These are phyloP conservation scores for Spinus pinus DNA, from an alignment of 2,797 vertebrate genomes.

Conservation along the genomic window DNA sequence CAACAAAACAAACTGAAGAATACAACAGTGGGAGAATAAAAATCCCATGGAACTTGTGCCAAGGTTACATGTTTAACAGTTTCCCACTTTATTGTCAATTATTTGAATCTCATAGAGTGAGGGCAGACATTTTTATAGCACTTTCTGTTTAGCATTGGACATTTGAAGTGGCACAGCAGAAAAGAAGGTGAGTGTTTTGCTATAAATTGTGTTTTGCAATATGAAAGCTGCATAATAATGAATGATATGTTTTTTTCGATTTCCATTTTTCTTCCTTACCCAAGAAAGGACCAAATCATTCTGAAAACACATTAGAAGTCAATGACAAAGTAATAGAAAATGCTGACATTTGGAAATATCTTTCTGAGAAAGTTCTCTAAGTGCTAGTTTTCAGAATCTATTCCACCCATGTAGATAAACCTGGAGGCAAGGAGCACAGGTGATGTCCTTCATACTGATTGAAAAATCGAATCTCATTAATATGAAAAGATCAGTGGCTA, in stretches of 20 bases:
- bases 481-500: not conserved
- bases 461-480: conserved; percentile 51
- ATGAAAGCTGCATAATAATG: conserved; percentile 75
- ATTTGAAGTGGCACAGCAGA: conserved; percentile 70
- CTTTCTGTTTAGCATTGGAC: conserved; percentile 72
- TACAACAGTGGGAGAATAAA: conserved; percentile 64
- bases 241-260: conserved; percentile 51
- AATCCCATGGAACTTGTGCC: conserved; percentile 61
- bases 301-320: conserved; percentile 70
- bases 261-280: conserved; percentile 74
- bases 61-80: conserved; percentile 75
- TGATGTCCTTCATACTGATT: conserved; percentile 39
- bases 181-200: conserved; percentile 61
- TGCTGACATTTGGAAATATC: conserved; percentile 68
- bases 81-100: conserved; percentile 76
- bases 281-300: conserved; percentile 70
- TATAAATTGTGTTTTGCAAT: conserved; percentile 77
- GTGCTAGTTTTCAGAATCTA: conserved; percentile 45
- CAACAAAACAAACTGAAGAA: conserved; percentile 25
- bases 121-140: conserved; percentile 76
- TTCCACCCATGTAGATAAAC: conserved; percentile 34
- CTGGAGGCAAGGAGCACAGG: conserved; percentile 30
- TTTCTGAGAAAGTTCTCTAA: conserved; percentile 62
- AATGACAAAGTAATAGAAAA: conserved; percentile 78
- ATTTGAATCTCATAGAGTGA: conserved; percentile 73